Base-by-base conservation (phyloP, 2,113 vertebrate species). In the Mesitornis unicolor region DNA sequence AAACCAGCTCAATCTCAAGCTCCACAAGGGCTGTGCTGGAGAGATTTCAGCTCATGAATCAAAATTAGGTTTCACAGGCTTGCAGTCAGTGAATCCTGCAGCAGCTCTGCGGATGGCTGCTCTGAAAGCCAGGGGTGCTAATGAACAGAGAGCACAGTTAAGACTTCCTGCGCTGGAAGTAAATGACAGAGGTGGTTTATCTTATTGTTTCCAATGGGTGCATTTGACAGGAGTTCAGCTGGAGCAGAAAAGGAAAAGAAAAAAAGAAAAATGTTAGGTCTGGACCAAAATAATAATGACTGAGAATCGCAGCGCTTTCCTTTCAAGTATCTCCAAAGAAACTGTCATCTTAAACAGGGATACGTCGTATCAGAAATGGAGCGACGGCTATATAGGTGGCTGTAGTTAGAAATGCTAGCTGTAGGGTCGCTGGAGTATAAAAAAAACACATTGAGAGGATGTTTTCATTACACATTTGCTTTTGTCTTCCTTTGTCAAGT, bases 131-230 rank as follows among this genome's bases (percentile, higher is more conserved):
- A 20, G 69, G 65, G 83, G 56, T 64, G 96, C 81, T 96, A 97
- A 94, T 89, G 94, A 96, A 95, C 90, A 77, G 74, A 70, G 63
- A 90, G 84, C 94, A 94, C 45, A 56, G 96, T 96, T 87, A 93
- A 95, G 92, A 89, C 92, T 97, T 97, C 95, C 92, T 84, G 87
- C 88, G 56, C 33, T 92, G 92, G 83, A 93, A 94, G 80, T 94
- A 97, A 96, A 96, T 97, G 96, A 96, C 96, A 97, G 96, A 95
- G 96, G 95, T 96, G 96, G 96, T 97, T 96, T 95, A 93, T 94
- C 95, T 96, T 96, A 96, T 96, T 96, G 96, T 96, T 95, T 97
- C 73, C 93, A 97, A 97, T 95, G 85, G 83, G 84, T 89, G 88
- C 92, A 10, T 96, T 91, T 78, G 87, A 87, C 94, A 96, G 81